Conservation (phyloP, 2,113 vertebrate species). For the Ploceus nigricollis region DNA sequence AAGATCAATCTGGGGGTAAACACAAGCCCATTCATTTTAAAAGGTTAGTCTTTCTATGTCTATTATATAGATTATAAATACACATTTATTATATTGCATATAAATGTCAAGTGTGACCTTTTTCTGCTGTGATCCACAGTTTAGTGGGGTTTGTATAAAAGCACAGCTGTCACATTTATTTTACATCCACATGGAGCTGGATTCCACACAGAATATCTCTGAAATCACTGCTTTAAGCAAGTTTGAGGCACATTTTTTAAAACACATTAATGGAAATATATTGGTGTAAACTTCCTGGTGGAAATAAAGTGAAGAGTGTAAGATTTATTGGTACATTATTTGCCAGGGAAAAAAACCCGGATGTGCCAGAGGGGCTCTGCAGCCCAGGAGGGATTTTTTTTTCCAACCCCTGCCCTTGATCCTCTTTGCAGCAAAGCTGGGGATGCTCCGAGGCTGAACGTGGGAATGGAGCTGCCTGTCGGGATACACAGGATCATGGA, state of each 20-base stretch:
- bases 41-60: not conserved
- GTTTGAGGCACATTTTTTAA: not conserved
- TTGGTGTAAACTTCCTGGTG: rapidly evolving
- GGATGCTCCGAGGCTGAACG: rapidly evolving
- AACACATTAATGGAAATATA: rapidly evolving
- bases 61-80: not conserved
- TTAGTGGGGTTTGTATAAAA: not conserved
- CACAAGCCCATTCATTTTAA: not conserved
- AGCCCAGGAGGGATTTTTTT: rapidly evolving
- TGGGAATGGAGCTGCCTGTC: rapidly evolving
- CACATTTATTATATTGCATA: not conserved
- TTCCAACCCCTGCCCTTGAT: not conserved
- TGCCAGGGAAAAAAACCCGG: not conserved
- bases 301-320: not conserved
- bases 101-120: not conserved
- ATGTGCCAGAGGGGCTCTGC: not conserved
- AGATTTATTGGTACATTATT: not conserved
- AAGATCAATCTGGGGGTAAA: not conserved
- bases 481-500: not conserved
- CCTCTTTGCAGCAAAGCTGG: not conserved
- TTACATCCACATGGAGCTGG: not conserved
- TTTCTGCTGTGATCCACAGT: not conserved
- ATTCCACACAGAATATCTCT: not conserved
- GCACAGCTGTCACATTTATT: not conserved
- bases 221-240: not conserved